These are phyloP conservation scores for Pogoniulus pusillus DNA, from an alignment of 2,797 vertebrate genomes.

Conservation along the genomic window DNA sequence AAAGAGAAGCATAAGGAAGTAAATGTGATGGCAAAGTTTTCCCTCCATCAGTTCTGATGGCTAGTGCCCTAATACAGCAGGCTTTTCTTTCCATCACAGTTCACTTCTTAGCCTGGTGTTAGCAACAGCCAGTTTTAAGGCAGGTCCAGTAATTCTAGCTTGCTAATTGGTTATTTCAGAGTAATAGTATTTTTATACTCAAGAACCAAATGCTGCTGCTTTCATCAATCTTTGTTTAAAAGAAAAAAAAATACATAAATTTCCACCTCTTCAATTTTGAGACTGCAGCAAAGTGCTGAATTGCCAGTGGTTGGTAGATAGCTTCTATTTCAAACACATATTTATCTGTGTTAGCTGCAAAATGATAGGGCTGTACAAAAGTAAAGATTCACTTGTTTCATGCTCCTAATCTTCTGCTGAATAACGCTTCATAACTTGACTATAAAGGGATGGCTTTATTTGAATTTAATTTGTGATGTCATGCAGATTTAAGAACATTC, in stretches of 20 bases:
- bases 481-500: constrained; percentile 1
- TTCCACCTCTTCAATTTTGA: constrained; percentile 36
- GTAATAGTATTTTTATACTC: neutral
- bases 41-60: neutral
- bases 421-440: constrained; percentile 33
- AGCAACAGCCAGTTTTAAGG: constrained; percentile 3
- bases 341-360: constrained; percentile 51
- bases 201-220: neutral
- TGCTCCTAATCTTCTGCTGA: constrained; percentile 30
- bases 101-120: neutral
- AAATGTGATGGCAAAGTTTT: neutral
- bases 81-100: neutral
- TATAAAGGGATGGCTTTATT: constrained; percentile 31
- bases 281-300: neutral
- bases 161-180: constrained; percentile 51
- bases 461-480: constrained; percentile 31
- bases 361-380: constrained; percentile 48
- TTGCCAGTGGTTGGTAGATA: constrained; percentile 58
- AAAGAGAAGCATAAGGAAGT: constrained; percentile 4
- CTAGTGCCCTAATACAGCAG: neutral
- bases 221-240: constrained; percentile 40
- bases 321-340: constrained; percentile 57
- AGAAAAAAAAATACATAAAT: neutral
- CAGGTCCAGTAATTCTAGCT: neutral
- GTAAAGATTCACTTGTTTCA: constrained; percentile 39